These are phyloP conservation scores for Rhagonycha fulva DNA, from an alignment of 2,888 invertebrate genomes.

Conservation along the genomic window DNA sequence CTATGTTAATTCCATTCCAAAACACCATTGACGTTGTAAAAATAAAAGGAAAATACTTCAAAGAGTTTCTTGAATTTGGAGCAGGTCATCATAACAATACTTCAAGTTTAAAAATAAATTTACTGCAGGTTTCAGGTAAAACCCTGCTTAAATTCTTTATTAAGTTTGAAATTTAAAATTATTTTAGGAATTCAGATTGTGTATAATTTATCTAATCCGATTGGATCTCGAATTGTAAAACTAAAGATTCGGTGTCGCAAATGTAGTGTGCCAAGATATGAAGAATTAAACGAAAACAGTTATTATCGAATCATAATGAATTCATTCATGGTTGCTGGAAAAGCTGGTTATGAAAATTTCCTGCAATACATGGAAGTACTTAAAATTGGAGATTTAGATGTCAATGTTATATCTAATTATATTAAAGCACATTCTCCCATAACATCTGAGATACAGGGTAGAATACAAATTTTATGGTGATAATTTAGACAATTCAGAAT, in stretches of 20 bases:
- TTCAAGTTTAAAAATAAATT: slow-evolving; percentile 50
- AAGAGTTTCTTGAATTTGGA: slow-evolving; percentile 59
- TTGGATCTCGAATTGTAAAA: slow-evolving; percentile 63
- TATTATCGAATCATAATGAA: slow-evolving; percentile 64
- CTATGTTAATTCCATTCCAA: slow-evolving; percentile 75
- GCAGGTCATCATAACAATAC: slow-evolving; percentile 52
- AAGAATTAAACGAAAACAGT: slow-evolving; percentile 59
- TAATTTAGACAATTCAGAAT: too few relatives aligned
- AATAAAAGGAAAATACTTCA: slow-evolving; percentile 29
- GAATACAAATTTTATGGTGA: slow-evolving; percentile 56
- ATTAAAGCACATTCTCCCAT: slow-evolving; percentile 56
- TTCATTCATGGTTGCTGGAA: slow-evolving; percentile 66
- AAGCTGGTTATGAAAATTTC: slow-evolving; percentile 65
- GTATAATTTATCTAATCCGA: slow-evolving; percentile 64
- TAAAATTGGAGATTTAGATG: slow-evolving; percentile 55
- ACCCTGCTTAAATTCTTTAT: neutral
- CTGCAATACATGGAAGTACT: slow-evolving; percentile 56
- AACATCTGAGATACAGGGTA: slow-evolving; percentile 57
- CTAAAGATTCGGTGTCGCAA: slow-evolving; percentile 63
- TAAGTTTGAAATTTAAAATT: neutral
- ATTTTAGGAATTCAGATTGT: slow-evolving; percentile 62
- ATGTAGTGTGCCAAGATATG: slow-evolving; percentile 68
- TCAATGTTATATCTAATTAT: slow-evolving; percentile 58
- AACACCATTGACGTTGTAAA: slow-evolving; percentile 65
- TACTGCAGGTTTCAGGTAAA: slow-evolving; percentile 65